Base-by-base conservation (phyloP, 2,113 vertebrate species). In the Pituophis catenifer region DNA sequence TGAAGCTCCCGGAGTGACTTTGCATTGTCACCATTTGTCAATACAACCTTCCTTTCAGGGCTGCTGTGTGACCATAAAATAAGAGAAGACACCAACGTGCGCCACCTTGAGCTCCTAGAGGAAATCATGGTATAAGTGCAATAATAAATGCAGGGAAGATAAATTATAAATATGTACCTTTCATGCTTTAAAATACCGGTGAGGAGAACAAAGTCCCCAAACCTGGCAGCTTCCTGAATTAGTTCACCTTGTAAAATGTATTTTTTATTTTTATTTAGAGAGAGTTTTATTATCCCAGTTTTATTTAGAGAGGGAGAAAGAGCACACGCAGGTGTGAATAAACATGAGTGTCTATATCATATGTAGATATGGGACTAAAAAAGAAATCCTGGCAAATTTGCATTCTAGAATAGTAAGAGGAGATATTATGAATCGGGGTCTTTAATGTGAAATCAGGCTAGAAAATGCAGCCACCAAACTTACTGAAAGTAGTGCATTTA, bases 401-500 rank as follows among this genome's bases (percentile, higher is more conserved):
- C 70, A 81, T 81, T 81, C 33, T 17, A 8, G 70, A 81, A 38
- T 38, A 38, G 33, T 33, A 38, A 81, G 33, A 38, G 17, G 33
- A 8, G 15, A 38, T 81, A 81, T 81, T 81, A 38, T 38, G 33
- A 81, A 81, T 38, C 70, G 38, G 15, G 15, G 19, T 81, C 70
- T 81, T 81, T 81, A 38, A 81, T 81, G 70, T 38, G 33, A 81
- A 81, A 81, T 81, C n/a, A 19, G 70, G 33, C n/a, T 75, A 75
- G 29, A 81, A 1, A 38, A 81, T 81, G 33, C 33, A 81, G 70
- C 33, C 70, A 81, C n/a, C 65, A 93, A 93, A 95, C 58, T 19
- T 93, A 89, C 92, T 94, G 92, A 65, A 92, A 92, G 91, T 75
- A 93, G 86, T 75, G 29, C 19, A 58, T 38, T 91, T 57, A 50